Evolutionary conservation across 2,113 vertebrate species (phyloP), one percentile per base, ranked within the genome.

Genomic region (Podocnemis expansa): DNA sequence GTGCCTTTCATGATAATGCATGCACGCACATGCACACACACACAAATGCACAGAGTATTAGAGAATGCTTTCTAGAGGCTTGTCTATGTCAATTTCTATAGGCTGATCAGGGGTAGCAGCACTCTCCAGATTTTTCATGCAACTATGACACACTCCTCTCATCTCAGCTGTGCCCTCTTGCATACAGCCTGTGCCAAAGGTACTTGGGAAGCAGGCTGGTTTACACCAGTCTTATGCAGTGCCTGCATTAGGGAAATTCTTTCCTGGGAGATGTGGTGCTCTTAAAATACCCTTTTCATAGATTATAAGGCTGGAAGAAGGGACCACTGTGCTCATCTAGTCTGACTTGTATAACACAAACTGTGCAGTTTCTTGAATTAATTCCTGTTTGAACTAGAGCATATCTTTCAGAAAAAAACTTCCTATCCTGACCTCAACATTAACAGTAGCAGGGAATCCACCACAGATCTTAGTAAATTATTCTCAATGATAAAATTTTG

Each of bases 181-280:
- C 31, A 41, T 54, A 47, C 58, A 51, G 31, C 5, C 67, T 29
- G 11, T 75, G 10, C 25, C 49, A 80, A 52, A 29, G n/a, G 29
- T 63, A 25, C 5, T 52, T 0, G 8, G 22, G 45, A 52, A 85
- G 34, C 17, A 34, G 4, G 10, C 3, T n/a, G n/a, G n/a, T n/a
- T 24, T 76, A 63, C 7, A 63, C 14, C 13, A 4, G 34, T 70
- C 58, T 84, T 43, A 24, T 70, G 8, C n/a, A 82, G 47, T 19
- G 3, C 84, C 84, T 88, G 9, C 41, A 3, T 82, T 51, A 1
- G 63, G 73, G 12, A n/a, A 47, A 90, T 84, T 88, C 56, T 76
- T 58, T n/a, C 43, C 9, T 12, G n/a, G 29, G 0, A 1, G 47
- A 5, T 52, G 16, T 5, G 24, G 16, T 11, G 31, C 6, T 52